These are phyloP conservation scores for Pilophorus perplexus DNA, from an alignment of 2,888 invertebrate species.

Conservation along the genomic window DNA sequence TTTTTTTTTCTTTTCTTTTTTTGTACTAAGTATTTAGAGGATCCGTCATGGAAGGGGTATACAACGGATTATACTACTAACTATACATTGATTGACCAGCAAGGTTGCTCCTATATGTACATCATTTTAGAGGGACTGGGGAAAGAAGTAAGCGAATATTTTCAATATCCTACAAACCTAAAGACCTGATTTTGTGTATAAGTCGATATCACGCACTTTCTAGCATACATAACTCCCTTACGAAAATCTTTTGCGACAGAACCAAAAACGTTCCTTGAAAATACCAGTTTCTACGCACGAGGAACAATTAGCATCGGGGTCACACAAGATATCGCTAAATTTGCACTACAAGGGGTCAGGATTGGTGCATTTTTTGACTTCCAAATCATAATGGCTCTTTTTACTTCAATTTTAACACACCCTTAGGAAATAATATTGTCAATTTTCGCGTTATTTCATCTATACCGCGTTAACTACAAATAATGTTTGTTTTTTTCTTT, in stretches of 20 bases:
- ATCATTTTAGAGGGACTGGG: neutral
- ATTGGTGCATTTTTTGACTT: slow-evolving; percentile 8
- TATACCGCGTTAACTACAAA: neutral
- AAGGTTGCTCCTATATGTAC: slow-evolving; percentile 4
- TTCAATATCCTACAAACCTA: too few relatives aligned
- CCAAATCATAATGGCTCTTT: slow-evolving; percentile 3
- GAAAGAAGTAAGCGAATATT: neutral
- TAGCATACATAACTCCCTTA: too few relatives aligned
- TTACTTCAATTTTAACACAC: neutral
- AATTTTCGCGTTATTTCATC: slow-evolving; percentile 2
- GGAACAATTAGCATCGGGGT: neutral
- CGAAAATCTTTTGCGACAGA: too few relatives aligned
- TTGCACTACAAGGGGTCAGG: neutral
- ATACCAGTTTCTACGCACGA: neutral
- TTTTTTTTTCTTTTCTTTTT: neutral
- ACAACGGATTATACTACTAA: neutral
- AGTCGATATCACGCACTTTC: too few relatives aligned
- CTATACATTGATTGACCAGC: slow-evolving; percentile 27
- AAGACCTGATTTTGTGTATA: neutral
- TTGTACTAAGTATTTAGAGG: slow-evolving; percentile 17
- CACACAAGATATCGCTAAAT: neutral
- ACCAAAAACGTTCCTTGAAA: neutral
- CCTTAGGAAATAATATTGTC: slow-evolving; percentile 32
- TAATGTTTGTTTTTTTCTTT: too few relatives aligned
- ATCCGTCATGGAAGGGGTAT: slow-evolving; percentile 18